Conservation (phyloP, 2,113 vertebrate genomes). For the Nerophis lumbriciformis region DNA sequence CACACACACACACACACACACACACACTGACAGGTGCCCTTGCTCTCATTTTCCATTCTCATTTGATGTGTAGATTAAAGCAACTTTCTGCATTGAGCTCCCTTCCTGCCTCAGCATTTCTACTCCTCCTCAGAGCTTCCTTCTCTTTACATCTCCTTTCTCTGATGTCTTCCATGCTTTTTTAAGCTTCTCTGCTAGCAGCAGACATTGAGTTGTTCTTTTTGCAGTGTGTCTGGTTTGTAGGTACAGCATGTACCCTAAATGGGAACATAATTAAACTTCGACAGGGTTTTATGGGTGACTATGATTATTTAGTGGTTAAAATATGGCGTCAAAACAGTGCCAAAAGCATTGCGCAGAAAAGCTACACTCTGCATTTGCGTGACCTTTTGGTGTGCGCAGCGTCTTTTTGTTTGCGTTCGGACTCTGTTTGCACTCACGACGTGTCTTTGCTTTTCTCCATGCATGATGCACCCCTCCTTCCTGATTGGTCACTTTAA, state of each 20-base stretch:
- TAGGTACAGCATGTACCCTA: background rate
- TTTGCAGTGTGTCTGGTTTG: background rate
- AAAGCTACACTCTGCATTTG: no score
- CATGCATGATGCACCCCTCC: no score
- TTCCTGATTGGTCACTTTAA: no score
- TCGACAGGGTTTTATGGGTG: background rate
- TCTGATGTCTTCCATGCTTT: constrained; percentile 7
- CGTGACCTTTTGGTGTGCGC: no score
- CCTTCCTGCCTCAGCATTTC: constrained; percentile 38
- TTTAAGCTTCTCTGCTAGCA: background rate
- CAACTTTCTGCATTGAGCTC: constrained; percentile 31
- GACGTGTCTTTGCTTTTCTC: no score
- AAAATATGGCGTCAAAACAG: no score
- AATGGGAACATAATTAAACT: background rate
- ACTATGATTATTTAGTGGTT: background rate
- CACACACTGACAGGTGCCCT: constrained; percentile 29
- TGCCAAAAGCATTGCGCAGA: no score
- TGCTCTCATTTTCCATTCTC: constrained; percentile 46
- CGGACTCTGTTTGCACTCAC: no score
- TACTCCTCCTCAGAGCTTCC: constrained; percentile 35
- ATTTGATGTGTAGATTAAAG: constrained; percentile 69
- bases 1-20: constrained; percentile 2
- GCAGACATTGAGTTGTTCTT: background rate
- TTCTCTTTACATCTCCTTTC: constrained; percentile 8
- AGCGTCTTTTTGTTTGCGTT: no score